Evolutionary conservation across 1,140 invertebrate species (phyloP), one percentile per base, ranked within the genome.

Genomic region (Antheraea pernyi): DNA sequence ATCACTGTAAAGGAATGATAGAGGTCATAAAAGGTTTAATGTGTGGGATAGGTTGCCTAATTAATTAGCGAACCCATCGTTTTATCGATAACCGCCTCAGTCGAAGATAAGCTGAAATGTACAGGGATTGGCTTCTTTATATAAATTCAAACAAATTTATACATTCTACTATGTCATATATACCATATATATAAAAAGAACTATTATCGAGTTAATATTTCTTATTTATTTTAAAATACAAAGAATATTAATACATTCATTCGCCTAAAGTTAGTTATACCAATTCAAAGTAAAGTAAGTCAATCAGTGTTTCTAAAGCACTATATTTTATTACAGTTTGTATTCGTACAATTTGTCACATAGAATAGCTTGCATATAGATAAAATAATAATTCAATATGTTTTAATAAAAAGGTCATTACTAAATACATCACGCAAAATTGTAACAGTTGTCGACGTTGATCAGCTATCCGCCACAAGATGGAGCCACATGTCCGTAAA

Each of bases 11-110:
- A 53, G 46, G 46, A 36, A 61, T 13, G 66, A 68, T 42, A 60
- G 36, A 71, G 77, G 70, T 84, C 85, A 81, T 89, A 88, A 90
- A 79, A 77, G 73, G 78, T 84, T 88, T 89, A 90, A 90, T 83
- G 83, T 82, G 79, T 83, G 81, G 85, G 85, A 77, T 78, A 83
- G 87, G 84, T 80, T 67, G 42, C 64, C 70, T 89, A 83, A 89
- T 91, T 91, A 91, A 91, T 89, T 89, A 88, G 77, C 78, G 70
- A 75, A 76, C 70, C 76, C 75, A 77, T 80, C 67, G 73, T 48
- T 67, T 80, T 86, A 89, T 89, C 84, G 78, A 59, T 61, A 70
- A 73, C 73, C 74, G 59, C 77, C 84, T 74, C 46, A 67, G 19
- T 65, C 18, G 19, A 46, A 65, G 64, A 65, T 65, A 65, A 65